A percentile compares a stretch with the other conserved stretches of the same genome.
Conservation (phyloP, 1,140 invertebrate species). For the Brachionus calyciflorus region DNA sequence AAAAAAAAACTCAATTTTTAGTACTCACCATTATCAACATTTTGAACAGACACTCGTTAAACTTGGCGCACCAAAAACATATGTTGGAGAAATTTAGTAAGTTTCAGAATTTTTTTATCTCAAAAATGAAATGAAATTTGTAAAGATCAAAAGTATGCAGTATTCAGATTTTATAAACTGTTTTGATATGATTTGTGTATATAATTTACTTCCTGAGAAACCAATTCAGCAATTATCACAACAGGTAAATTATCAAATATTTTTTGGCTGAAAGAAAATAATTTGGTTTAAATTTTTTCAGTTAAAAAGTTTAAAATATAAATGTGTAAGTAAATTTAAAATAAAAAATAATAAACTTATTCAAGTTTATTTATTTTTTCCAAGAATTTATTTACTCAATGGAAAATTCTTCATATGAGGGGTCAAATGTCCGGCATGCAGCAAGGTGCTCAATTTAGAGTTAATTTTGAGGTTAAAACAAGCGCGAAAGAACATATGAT, state of each 20-base stretch:
- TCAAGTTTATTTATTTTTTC: not conserved
- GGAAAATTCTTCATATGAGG: not conserved
- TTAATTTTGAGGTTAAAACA: not conserved
- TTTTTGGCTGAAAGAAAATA: too few relatives aligned
- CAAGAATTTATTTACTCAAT: constrained; percentile 34
- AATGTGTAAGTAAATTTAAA: constrained; percentile 12
- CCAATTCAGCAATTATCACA: not conserved
- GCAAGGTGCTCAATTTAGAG: not conserved
- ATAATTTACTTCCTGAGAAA: constrained; percentile 31
- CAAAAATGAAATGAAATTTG: not conserved
- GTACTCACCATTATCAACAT: not conserved
- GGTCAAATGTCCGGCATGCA: not conserved
- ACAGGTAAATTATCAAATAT: not conserved
- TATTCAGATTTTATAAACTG: constrained; percentile 18
- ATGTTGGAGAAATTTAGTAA: constrained; percentile 41
- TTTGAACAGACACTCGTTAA: not conserved
- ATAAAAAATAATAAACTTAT: too few relatives aligned
- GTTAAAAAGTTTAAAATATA: not conserved
- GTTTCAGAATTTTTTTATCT: not conserved
- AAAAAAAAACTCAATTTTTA: not conserved
- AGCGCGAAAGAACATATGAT: not conserved
- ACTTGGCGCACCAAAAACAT: not conserved
- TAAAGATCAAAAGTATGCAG: not conserved
- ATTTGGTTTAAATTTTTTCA: too few relatives aligned
- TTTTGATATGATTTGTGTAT: constrained; percentile 16